These are phyloP conservation scores for Fringilla coelebs DNA, from an alignment of 2,797 vertebrate genomes.

Conservation along the genomic window DNA sequence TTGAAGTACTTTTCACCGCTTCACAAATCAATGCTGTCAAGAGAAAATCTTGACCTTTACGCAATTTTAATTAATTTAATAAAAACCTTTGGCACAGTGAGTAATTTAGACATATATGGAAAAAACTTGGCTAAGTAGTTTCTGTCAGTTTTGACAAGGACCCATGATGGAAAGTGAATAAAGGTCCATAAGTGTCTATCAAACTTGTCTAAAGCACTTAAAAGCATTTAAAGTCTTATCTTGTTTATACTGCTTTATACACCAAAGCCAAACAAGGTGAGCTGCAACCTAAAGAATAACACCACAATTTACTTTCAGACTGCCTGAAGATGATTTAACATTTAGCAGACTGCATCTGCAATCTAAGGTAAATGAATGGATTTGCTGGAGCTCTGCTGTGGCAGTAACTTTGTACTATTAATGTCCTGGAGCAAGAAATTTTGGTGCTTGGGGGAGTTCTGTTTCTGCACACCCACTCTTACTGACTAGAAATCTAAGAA, in stretches of 20 bases:
- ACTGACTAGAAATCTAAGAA: background rate
- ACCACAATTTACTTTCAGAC: background rate
- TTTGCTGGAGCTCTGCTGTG: background rate
- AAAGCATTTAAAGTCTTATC: background rate
- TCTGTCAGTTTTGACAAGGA: conserved; percentile 1
- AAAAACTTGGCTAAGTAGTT: conserved; percentile 6
- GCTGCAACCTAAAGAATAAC: background rate
- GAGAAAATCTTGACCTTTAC: conserved; percentile 41
- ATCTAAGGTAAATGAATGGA: background rate
- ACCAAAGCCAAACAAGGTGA: background rate
- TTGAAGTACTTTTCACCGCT: background rate
- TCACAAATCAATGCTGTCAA: conserved; percentile 30
- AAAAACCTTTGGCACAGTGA: background rate
- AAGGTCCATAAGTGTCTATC: background rate
- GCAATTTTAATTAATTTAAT: conserved; percentile 41
- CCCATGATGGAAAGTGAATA: background rate
- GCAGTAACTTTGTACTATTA: background rate
- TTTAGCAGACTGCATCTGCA: background rate
- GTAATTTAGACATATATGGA: background rate
- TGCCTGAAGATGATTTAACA: background rate
- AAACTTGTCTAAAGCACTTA: background rate
- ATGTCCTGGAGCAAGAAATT: background rate
- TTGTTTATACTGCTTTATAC: background rate
- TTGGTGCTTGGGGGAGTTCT: background rate
- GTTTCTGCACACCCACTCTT: background rate